Evolutionary conservation across 2,797 vertebrate genomes (phyloP).

Genomic region (Rhinichthys osculus): DNA sequence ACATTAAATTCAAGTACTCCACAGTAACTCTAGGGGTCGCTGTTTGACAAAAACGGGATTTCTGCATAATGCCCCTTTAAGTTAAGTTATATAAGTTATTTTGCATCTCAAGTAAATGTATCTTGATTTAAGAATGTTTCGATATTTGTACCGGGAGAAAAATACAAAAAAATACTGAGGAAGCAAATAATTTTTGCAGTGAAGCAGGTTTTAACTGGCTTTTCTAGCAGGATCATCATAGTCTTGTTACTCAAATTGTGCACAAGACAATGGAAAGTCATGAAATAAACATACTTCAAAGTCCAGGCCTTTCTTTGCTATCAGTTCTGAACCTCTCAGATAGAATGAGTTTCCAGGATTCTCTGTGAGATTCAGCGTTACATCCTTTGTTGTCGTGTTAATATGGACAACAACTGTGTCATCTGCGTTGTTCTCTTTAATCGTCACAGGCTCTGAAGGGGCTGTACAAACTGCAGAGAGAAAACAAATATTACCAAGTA

Average conservation of each 20-base stretch:
- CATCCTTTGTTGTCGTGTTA: conserved; percentile 65
- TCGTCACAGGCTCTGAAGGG: conserved; percentile 70
- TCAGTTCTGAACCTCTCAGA: conserved; percentile 71
- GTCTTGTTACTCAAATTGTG: not conserved
- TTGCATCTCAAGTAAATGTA: not conserved
- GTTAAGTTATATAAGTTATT: not conserved
- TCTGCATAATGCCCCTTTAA: too few relatives aligned
- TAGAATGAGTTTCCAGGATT: conserved; percentile 79
- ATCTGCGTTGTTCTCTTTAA: conserved; percentile 78
- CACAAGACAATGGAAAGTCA: not conserved
- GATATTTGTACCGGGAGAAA: not conserved
- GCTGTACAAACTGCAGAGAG: conserved; percentile 75
- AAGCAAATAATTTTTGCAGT: not conserved
- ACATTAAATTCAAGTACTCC: too few relatives aligned
- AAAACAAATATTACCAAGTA: conserved; percentile 39
- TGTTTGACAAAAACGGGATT: too few relatives aligned
- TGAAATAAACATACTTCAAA: conserved; percentile 73
- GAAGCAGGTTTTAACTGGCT: not conserved
- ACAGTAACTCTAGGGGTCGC: too few relatives aligned
- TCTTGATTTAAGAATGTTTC: not conserved
- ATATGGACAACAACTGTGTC: conserved; percentile 74
- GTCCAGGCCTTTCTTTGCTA: conserved; percentile 78
- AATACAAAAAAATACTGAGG: not conserved
- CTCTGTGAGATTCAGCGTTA: conserved; percentile 68
- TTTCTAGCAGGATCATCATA: not conserved